Base-by-base conservation (phyloP, 2,797 vertebrate genomes). In the Paedocypris micromegethes region DNA sequence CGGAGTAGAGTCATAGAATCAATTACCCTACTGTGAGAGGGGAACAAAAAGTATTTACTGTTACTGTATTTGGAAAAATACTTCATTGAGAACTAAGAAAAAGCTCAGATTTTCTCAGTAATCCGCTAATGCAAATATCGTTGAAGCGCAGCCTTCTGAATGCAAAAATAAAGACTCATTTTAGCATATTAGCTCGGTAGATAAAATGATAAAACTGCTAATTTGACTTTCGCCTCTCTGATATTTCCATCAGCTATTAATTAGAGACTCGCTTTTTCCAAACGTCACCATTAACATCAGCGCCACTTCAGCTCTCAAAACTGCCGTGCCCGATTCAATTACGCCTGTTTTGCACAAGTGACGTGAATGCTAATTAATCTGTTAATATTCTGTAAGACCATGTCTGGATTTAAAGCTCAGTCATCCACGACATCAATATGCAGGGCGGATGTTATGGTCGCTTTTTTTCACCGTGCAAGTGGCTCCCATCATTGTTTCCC, bases 361-460 rank as follows among this genome's bases (percentile, higher is more conserved):
- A 79, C 62, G 51, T 77, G 77, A 79, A 81, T 83, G 69, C 71
- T 77, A 78, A 81, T 73, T 71, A 73, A 78, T 80, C 72, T 66
- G 73, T 78, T 79, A 75, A 77, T 72, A 82, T 79, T 79, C 75
- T 49, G 51, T 57, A 66, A 66, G 73, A 64, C 61, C 58, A 23
- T 74, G 68, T 78, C 76, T 72, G 59, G 52, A 73, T 76, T 67
- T 73, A 66, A 78, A 77, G 65, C 78, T 72, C 63, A 72, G 56
- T 55, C 70, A 9, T 72, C 75, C 59, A 50, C 56, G 37, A 63
- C 60, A 66, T 78, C 64, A 74, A 69, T 69, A 75, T 78, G 73
- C 70, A 65, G 70, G 64, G 64, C 61, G 60, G 72, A 61, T 40
- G 48, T 57, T 53, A 41, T 73, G 70, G 75, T 70, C 70, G 67